Base-by-base conservation (phyloP, 2,888 invertebrate genomes). In the Ichneumon xanthorius region DNA sequence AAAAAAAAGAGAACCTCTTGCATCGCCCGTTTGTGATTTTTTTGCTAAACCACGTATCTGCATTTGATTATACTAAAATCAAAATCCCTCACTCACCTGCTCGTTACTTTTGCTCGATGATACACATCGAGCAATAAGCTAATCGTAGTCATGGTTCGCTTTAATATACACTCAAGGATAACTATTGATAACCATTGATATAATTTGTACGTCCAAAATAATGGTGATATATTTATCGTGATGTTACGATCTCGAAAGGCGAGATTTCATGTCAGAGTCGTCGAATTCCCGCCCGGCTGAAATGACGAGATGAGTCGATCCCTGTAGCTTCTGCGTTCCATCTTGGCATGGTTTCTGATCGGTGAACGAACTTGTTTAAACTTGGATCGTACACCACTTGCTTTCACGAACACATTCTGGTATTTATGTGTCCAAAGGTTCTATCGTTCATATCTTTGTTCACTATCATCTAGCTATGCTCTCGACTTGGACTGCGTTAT, bases 351-450 rank as follows among this genome's bases (percentile, higher is more conserved):
- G 82, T 72, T 67, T 50, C 58, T 68, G 79, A 87, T 87, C 84
- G 84, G 86, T 86, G 86, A 84, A 87, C 82, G 80, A 87, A 84
- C 80, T 75, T 79, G 80, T 84, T 87, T 80, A 58, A 72, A 40
- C 76, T 71, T 82, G 72, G 67, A 78, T 68, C 58, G 50, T 58
- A 73, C 33, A 77, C 55, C 76, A 82, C 76, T 80, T 70, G 82
- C 33, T 19, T 30, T 55, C 58, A 58, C n/a, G 50, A 40, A 55
- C 65, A 16, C 26, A 40, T 33, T 55, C 19, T 55, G 9, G 55
- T 22, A 55, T 22, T 19, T 22, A 19, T 9, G 22, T 19, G 2
- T 53, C 53, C 53, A 53, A 7, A 53, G 53, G 53, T 6, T 19
- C 19, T 53, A 19, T 53, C 53, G 53, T 53, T 53, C 19, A 7